Percentiles rank a stretch among this genome's conserved stretches.
These are phyloP conservation scores for Danio jaintianensis DNA, from an alignment of 2,797 vertebrate genomes.

Conservation along the genomic window DNA sequence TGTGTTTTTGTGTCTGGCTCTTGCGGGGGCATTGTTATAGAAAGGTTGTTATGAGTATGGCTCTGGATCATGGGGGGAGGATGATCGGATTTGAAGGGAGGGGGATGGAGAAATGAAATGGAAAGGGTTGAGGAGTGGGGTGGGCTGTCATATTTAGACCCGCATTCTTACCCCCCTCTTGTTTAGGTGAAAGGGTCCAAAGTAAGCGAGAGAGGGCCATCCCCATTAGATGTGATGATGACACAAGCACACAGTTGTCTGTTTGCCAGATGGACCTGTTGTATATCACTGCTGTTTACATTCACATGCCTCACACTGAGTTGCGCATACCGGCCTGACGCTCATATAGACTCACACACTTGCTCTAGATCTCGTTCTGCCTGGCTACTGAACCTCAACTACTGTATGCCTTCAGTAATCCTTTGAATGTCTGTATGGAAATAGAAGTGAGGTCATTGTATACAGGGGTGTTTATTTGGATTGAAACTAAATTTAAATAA, in stretches of 20 bases:
- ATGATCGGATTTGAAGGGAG: conserved; percentile 39
- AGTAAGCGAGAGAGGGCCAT: conserved; percentile 24
- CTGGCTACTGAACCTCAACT: conserved; percentile 5
- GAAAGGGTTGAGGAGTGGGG: conserved; percentile 15
- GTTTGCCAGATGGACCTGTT: conserved; percentile 63
- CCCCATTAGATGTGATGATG: conserved; percentile 40
- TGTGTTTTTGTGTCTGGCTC: conserved; percentile 20
- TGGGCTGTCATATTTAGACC: conserved; percentile 43
- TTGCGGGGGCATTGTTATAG: conserved; percentile 34
- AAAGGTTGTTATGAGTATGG: conserved; percentile 40
- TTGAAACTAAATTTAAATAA: background rate
- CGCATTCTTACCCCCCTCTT: conserved; percentile 23
- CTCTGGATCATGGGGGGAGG: conserved; percentile 36
- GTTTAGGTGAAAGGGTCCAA: conserved; percentile 27
- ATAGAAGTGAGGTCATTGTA: background rate
- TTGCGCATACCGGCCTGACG: conserved; percentile 46
- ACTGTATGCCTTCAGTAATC: conserved; percentile 26
- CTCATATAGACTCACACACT: conserved; percentile 7
- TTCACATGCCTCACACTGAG: conserved; percentile 51
- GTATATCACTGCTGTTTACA: conserved; percentile 63
- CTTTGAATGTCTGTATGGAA: background rate
- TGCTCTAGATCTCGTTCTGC: conserved; percentile 13
- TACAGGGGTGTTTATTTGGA: background rate
- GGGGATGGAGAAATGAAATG: conserved; percentile 32
- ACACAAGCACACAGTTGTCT: conserved; percentile 55